Evolutionary conservation across 2,888 invertebrate species (phyloP).

Genomic region (Ethmia dodecea): DNA sequence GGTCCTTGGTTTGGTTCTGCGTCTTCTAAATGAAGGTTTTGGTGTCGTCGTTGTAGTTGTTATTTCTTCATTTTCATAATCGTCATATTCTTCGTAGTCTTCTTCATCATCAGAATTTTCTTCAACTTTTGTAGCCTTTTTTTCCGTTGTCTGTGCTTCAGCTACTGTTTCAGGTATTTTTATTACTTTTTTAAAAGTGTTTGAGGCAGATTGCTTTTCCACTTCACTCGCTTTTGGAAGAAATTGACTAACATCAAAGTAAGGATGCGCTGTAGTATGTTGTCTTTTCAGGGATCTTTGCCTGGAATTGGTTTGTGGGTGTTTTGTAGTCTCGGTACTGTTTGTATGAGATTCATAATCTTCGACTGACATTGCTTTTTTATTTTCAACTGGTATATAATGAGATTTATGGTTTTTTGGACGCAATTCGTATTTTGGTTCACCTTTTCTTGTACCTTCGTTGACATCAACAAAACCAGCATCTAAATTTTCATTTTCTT

Average conservation of each 20-base stretch:
- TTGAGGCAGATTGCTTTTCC: constrained; percentile 42
- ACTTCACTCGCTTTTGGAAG: constrained; percentile 28
- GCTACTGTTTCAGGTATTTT: constrained; percentile 28
- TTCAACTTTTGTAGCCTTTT: constrained; percentile 7
- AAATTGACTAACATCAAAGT: constrained; percentile 36
- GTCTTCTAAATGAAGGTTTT: constrained; percentile 36
- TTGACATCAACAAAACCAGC: constrained; percentile 51
- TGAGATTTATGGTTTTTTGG: constrained; percentile 49
- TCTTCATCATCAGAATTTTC: constrained; percentile 13
- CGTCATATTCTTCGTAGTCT: constrained; percentile 21
- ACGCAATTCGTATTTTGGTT: constrained; percentile 61
- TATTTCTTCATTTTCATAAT: constrained; percentile 32
- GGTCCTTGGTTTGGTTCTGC: constrained; percentile 23
- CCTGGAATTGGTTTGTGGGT: constrained; percentile 16
- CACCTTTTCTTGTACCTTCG: constrained; percentile 51
- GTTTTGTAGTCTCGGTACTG: constrained; percentile 13
- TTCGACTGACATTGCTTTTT: constrained; percentile 43
- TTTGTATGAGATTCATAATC: constrained; percentile 41
- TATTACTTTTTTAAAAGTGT: constrained; percentile 33
- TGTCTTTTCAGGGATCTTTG: constrained; percentile 20
- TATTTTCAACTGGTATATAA: constrained; percentile 53
- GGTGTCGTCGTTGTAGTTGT: constrained; percentile 35
- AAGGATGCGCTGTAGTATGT: constrained; percentile 25
- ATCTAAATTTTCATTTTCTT: constrained; percentile 22
- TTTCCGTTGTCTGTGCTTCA: constrained; percentile 4